Conservation (phyloP, 1,140 invertebrate genomes). For the Drosophila kurseongensis region DNA sequence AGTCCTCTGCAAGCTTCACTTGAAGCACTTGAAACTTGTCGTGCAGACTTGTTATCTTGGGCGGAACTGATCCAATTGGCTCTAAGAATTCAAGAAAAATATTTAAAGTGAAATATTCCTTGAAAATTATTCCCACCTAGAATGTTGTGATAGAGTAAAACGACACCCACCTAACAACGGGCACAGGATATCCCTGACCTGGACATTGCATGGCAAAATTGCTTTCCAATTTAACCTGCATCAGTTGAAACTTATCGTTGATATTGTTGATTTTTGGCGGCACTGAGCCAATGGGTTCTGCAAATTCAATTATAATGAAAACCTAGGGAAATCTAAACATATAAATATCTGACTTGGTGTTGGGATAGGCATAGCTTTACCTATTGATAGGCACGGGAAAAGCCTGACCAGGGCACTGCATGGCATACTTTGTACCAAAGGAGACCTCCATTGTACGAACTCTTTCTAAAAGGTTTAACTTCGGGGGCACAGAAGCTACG, state of each 20-base stretch:
- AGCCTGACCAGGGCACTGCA: slow-evolving; percentile 89
- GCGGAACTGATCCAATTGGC: slow-evolving; percentile 89
- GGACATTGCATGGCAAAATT: slow-evolving; percentile 87
- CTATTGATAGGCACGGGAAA: slow-evolving; percentile 89
- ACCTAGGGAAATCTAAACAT: not conserved
- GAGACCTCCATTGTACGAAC: slow-evolving; percentile 86
- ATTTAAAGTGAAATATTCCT: not conserved
- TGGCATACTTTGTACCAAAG: slow-evolving; percentile 86
- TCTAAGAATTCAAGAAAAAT: slow-evolving; percentile 84
- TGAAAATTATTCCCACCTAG: not conserved
- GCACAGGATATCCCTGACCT: slow-evolving; percentile 87
- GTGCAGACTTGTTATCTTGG: slow-evolving; percentile 87
- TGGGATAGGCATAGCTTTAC: slow-evolving; percentile 85
- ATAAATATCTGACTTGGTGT: slow-evolving; percentile 26
- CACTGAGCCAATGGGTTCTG: slow-evolving; percentile 90
- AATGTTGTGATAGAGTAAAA: slow-evolving; percentile 22
- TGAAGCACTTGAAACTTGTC: slow-evolving; percentile 86
- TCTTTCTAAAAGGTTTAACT: slow-evolving; percentile 84
- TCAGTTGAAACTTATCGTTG: slow-evolving; percentile 86
- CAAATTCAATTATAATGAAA: slow-evolving; percentile 23
- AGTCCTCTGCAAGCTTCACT: slow-evolving; percentile 86
- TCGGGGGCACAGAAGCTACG: slow-evolving; percentile 83
- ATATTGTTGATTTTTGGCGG: slow-evolving; percentile 87
- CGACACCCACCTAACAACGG: slow-evolving; percentile 87
- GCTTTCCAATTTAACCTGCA: slow-evolving; percentile 86